phyloP scores from a whole-genome alignment of 2,888 invertebrate genomes.

The Entomobrya proxima region DNA sequence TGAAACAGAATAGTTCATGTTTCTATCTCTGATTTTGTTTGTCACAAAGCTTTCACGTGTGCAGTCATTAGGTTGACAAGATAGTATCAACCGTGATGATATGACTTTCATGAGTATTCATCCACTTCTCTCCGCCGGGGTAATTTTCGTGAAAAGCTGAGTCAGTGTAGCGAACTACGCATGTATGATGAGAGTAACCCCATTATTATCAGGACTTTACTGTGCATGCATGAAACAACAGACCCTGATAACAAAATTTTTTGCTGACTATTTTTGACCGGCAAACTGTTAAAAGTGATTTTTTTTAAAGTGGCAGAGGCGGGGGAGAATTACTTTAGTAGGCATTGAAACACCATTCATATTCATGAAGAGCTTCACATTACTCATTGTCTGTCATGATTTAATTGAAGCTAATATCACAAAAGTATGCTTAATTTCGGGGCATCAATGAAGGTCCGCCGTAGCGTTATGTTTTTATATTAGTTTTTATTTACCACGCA shows the following conservation, averaged over 20 bases:
- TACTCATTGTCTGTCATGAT: background rate
- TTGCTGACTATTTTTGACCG: background rate
- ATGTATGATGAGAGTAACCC: background rate
- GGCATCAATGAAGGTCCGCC: too few relatives aligned
- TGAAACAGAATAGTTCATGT: background rate
- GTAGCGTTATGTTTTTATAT: too few relatives aligned
- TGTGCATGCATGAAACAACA: background rate
- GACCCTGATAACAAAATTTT: background rate
- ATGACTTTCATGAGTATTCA: background rate
- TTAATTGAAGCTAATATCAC: background rate
- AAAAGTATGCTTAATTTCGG: too few relatives aligned
- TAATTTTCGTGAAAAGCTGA: too few relatives aligned
- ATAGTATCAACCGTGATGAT: background rate
- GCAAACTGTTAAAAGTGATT: background rate
- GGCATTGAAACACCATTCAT: background rate
- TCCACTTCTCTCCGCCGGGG: too few relatives aligned
- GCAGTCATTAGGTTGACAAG: background rate
- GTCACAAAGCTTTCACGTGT: constrained; percentile 4
- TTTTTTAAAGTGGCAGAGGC: background rate
- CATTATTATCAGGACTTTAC: background rate
- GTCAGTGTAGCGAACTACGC: background rate
- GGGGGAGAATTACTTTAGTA: background rate
- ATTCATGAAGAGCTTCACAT: background rate
- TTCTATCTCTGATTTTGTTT: too few relatives aligned
- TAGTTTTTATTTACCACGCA: too few relatives aligned